Percentiles rank a stretch among this genome's conserved stretches.
These are phyloP conservation scores for Gasterosteus aculeatus DNA, from an alignment of 2,113 vertebrate genomes.

Conservation along the genomic window DNA sequence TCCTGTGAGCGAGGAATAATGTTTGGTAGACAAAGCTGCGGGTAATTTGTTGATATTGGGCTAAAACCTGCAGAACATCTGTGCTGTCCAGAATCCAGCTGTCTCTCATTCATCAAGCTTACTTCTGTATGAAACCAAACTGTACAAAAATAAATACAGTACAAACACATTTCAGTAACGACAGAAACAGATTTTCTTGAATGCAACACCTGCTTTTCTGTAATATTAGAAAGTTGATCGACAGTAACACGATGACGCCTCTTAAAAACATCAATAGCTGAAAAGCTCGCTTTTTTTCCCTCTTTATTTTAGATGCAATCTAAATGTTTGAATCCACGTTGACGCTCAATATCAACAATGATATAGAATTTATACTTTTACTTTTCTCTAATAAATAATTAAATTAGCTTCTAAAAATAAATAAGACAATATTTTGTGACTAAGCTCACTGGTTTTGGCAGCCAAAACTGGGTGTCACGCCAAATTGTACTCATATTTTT, in stretches of 20 bases:
- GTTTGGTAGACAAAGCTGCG: not conserved
- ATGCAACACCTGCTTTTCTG: not conserved
- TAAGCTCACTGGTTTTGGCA: not conserved
- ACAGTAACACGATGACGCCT: not conserved
- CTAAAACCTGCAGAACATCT: slow-evolving; percentile 1
- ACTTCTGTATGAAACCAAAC: not conserved
- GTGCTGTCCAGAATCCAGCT: not conserved
- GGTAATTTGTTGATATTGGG: not conserved
- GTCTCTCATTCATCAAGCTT: not conserved
- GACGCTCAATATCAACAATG: not conserved
- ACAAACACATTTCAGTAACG: slow-evolving; percentile 5
- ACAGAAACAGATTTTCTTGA: not conserved
- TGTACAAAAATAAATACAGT: slow-evolving; percentile 19
- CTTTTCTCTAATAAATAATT: slow-evolving; percentile 8
- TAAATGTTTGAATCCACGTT: not conserved
- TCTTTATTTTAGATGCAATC: not conserved
- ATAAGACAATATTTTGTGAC: not conserved
- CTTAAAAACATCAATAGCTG: not conserved
- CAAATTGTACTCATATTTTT: not conserved
- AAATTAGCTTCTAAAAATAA: not conserved
- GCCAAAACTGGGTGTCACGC: not conserved
- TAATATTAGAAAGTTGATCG: slow-evolving; percentile 2
- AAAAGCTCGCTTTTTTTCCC: not conserved
- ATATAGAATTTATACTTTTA: not conserved
- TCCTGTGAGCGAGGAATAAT: not conserved